Evolutionary conservation across 2,113 vertebrate genomes (phyloP).

Genomic region (Antechinus stuartii): DNA sequence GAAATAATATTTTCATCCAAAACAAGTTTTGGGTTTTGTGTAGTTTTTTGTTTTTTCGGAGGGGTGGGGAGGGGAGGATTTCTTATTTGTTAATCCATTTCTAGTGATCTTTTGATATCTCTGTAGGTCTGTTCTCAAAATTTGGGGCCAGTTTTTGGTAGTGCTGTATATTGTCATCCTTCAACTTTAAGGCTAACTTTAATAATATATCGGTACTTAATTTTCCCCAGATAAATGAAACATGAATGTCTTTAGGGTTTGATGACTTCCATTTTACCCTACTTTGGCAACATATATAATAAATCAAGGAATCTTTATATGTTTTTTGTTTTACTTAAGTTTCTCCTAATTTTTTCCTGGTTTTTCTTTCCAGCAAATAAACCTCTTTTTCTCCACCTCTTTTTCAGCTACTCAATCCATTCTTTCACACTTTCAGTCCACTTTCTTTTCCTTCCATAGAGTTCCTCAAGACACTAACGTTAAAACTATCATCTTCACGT

Average conservation of each 20-base stretch:
- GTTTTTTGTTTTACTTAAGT: neutral
- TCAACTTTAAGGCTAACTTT: neutral
- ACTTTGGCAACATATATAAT: neutral
- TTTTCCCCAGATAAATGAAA: neutral
- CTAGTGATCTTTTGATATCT: neutral
- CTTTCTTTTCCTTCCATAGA: fast-evolving
- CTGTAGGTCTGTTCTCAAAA: neutral
- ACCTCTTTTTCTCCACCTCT: neutral
- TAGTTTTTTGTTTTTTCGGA: too few relatives aligned
- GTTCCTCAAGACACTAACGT: neutral
- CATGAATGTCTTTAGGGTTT: neutral
- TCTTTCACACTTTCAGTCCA: neutral
- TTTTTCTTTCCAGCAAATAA: neutral
- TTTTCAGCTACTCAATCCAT: neutral
- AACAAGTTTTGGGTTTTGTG: neutral
- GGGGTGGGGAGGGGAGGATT: too few relatives aligned
- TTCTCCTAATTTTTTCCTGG: neutral
- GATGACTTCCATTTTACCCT: neutral
- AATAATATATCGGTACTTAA: neutral
- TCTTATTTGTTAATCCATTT: neutral
- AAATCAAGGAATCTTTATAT: fast-evolving
- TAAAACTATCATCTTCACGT: neutral
- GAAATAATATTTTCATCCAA: neutral
- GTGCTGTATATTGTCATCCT: neutral
- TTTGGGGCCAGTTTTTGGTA: neutral